These are phyloP conservation scores for Perognathus longimembris DNA, from an alignment of 2,113 vertebrate species.

Conservation along the genomic window DNA sequence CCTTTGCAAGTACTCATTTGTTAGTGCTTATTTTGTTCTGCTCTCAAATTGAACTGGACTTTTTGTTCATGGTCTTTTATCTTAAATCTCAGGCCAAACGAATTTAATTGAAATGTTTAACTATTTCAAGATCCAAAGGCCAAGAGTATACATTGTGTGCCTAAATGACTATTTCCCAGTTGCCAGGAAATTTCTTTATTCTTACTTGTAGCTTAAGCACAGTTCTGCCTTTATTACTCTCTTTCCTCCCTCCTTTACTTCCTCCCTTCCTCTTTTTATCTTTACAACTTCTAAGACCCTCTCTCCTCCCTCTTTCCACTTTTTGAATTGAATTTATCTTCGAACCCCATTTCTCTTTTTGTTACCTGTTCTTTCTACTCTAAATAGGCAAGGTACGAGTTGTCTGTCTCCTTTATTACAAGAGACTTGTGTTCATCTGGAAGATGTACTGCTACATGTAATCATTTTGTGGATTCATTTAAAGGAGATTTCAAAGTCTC, in stretches of 20 bases:
- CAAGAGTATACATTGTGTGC: not conserved
- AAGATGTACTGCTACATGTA: not conserved
- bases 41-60: no score
- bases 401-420: not conserved
- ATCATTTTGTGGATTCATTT: not conserved
- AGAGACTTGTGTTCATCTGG: not conserved
- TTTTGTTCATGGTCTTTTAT: no score
- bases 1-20: no score
- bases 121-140: slow-evolving; percentile 23
- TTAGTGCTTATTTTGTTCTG: no score
- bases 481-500: not conserved
- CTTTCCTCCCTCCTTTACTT: not conserved
- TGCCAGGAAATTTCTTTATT: not conserved
- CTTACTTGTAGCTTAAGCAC: slow-evolving; percentile 5
- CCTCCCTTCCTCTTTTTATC: not conserved
- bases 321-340: not conserved
- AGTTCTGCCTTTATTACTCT: slow-evolving; percentile 15
- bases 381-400: not conserved
- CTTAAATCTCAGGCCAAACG: not conserved
- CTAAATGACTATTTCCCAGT: not conserved
- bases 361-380: not conserved
- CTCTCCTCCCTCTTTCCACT: not conserved
- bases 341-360: not conserved
- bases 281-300: no score
- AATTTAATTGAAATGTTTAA: slow-evolving; percentile 4